phyloP scores from a whole-genome alignment of 1,140 invertebrate species.

The Diachasmimorpha longicaudata region DNA sequence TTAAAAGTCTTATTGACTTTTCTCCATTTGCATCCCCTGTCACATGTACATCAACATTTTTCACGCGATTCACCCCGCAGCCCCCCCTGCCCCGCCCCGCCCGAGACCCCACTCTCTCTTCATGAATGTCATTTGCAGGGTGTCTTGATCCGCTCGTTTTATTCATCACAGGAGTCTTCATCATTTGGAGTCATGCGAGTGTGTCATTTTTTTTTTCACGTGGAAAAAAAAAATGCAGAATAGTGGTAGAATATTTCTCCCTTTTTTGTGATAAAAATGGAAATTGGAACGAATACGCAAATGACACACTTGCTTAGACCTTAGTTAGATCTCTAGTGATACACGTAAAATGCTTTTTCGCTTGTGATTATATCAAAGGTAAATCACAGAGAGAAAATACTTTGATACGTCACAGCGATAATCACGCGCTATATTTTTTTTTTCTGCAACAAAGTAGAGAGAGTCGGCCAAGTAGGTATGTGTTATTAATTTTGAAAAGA shows the following conservation, averaged over 20 bases:
- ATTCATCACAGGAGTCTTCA: constrained; percentile 17
- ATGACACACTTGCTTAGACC: constrained; percentile 20
- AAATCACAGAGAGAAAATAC: background rate
- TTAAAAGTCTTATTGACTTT: background rate
- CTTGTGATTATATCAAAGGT: constrained; percentile 7
- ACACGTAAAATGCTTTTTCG: constrained; percentile 25
- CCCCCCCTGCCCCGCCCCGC: too few relatives aligned
- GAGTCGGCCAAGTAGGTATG: constrained; percentile 24
- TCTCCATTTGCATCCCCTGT: background rate
- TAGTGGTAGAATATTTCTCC: background rate
- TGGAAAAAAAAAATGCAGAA: background rate
- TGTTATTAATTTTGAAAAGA: constrained; percentile 10
- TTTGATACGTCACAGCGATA: background rate
- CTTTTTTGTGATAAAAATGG: background rate
- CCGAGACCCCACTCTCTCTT: background rate
- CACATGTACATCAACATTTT: constrained; percentile 1
- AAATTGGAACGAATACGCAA: background rate
- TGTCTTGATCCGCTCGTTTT: constrained; percentile 14
- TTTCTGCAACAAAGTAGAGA: constrained; percentile 18
- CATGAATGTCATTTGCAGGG: constrained; percentile 14
- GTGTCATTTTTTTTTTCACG: background rate
- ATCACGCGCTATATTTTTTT: background rate
- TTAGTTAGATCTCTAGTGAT: constrained; percentile 26
- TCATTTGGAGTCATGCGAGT: constrained; percentile 15
- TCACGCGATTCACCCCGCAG: background rate